phyloP scores from a whole-genome alignment of 2,888 invertebrate genomes.

The Cryptocheilus praepositus region DNA sequence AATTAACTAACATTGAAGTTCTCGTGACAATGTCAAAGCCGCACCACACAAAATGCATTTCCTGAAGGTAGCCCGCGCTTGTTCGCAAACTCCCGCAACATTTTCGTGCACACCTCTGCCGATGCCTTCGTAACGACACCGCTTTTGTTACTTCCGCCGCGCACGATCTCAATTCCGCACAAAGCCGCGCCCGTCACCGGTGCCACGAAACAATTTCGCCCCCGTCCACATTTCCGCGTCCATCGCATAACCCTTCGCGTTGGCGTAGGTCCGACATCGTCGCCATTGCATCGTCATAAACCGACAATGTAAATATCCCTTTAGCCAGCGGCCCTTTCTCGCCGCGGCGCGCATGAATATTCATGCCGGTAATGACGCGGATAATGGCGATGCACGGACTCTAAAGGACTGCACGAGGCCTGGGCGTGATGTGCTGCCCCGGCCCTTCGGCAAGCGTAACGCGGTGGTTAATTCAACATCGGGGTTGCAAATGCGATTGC shows the following conservation, averaged over 20 bases:
- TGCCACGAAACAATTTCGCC: background rate
- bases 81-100: no score
- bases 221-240: background rate
- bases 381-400: constrained; percentile 60
- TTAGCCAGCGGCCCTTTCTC: constrained; percentile 35
- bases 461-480: constrained; percentile 51
- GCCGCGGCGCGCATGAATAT: constrained; percentile 58
- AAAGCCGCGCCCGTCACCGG: background rate
- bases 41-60: no score
- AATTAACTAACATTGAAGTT: no score
- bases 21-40: no score
- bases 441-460: constrained; percentile 49
- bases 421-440: constrained; percentile 27
- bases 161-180: background rate
- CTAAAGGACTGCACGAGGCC: constrained; percentile 34
- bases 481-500: constrained; percentile 35
- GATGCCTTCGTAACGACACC: no score
- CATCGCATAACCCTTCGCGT: constrained; percentile 9
- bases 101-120: no score
- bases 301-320: constrained; percentile 49
- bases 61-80: no score
- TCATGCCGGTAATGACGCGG: constrained; percentile 63
- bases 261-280: constrained; percentile 17
- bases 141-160: background rate
- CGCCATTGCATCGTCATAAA: constrained; percentile 19